Evolutionary conservation across 2,797 vertebrate genomes (phyloP).

Genomic region (Tenualosa ilisha): DNA sequence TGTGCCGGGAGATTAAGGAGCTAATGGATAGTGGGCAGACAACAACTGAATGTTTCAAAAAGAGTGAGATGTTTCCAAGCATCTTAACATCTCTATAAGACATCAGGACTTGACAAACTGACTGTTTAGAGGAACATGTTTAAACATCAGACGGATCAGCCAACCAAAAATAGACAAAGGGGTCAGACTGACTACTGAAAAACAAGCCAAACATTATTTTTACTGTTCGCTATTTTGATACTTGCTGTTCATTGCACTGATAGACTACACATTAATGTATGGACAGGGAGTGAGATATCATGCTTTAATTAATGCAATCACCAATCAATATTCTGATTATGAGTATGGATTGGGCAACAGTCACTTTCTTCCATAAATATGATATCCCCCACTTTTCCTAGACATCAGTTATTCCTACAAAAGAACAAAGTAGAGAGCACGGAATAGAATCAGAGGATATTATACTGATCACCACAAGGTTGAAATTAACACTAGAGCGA

Average conservation of each 20-base stretch:
- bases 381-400: neutral
- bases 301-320: neutral
- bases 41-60: too few relatives aligned
- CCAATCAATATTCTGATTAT: neutral
- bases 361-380: neutral
- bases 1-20: too few relatives aligned
- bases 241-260: neutral
- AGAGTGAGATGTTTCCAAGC: too few relatives aligned
- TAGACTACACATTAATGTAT: neutral
- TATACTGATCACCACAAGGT: neutral
- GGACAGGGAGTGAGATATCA: neutral
- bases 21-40: too few relatives aligned
- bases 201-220: too few relatives aligned
- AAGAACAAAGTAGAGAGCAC: neutral
- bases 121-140: neutral
- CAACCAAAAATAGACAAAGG: neutral
- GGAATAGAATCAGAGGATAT: neutral
- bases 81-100: too few relatives aligned
- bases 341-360: too few relatives aligned
- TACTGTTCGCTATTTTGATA: neutral
- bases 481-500: neutral
- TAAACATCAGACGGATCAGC: neutral
- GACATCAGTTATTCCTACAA: neutral
- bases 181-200: neutral
- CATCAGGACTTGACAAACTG: neutral